phyloP scores from a whole-genome alignment of 2,113 vertebrate genomes.

The Microcebus murinus region DNA sequence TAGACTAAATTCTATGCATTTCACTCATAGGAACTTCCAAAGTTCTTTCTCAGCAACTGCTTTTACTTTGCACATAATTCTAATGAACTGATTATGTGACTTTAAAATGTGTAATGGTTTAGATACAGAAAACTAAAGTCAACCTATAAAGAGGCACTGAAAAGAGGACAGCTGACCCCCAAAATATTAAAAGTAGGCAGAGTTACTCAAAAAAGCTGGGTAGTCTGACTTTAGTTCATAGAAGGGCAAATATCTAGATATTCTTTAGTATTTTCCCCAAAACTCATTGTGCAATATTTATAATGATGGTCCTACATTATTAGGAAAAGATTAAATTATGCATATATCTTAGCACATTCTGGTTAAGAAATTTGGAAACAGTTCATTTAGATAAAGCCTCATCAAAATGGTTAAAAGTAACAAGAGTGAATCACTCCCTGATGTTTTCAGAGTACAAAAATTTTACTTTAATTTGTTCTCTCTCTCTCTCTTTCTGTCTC shows the following conservation, averaged over 20 bases:
- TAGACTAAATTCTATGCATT: background rate
- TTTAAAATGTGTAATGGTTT: slow-evolving; percentile 31
- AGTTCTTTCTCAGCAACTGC: background rate
- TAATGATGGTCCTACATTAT: background rate
- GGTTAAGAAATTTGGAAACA: slow-evolving; percentile 19
- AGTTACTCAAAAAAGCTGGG: background rate
- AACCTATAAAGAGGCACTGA: background rate
- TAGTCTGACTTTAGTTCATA: background rate
- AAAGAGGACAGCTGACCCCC: background rate
- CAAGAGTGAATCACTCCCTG: background rate
- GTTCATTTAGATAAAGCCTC: background rate
- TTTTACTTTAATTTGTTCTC: background rate
- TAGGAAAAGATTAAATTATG: slow-evolving; percentile 25
- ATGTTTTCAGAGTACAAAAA: background rate
- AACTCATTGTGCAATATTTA: background rate
- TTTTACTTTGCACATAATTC: background rate
- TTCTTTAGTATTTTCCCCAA: background rate
- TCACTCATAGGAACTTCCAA: background rate
- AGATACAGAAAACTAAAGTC: background rate
- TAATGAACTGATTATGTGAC: background rate
- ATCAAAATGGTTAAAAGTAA: slow-evolving; percentile 22
- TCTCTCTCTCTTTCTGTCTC: background rate
- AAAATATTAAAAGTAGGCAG: background rate
- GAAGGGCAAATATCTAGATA: background rate
- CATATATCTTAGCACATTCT: background rate